Conservation (phyloP, 35 echinoderm and acorn worm species). For the Chiridota heheva region DNA sequence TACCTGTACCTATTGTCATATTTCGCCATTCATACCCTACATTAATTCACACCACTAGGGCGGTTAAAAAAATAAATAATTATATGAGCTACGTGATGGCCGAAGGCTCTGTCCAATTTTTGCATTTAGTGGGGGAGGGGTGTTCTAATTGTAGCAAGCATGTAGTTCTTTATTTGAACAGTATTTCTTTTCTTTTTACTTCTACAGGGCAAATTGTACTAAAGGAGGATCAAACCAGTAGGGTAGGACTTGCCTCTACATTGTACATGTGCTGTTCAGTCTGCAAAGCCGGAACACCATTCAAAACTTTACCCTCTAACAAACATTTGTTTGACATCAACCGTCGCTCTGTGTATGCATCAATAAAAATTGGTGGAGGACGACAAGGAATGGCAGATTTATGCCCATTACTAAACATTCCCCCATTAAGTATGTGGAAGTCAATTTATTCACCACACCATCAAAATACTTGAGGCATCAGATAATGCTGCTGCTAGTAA, state of each 20-base stretch:
- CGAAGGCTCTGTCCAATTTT: no score
- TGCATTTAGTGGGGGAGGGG: no score
- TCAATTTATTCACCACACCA: background rate
- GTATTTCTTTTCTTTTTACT: background rate
- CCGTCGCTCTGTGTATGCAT: constrained; percentile 6
- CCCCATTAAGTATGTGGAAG: background rate
- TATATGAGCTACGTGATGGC: no score
- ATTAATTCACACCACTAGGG: no score
- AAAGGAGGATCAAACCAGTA: no score
- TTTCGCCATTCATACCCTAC: no score
- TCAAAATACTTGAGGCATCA: background rate
- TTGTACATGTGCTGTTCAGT: constrained; percentile 11
- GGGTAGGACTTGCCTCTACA: background rate
- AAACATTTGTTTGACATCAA: no score
- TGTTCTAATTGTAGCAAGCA: no score
- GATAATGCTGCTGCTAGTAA: background rate
- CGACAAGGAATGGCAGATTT: background rate
- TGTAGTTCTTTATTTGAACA: background rate
- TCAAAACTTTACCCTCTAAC: constrained; percentile 1
- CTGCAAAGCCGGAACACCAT: background rate
- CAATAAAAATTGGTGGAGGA: constrained; percentile 10
- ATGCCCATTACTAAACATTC: constrained; percentile 5
- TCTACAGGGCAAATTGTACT: background rate
- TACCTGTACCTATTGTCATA: no score
- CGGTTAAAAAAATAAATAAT: no score